These are phyloP conservation scores for Melangyna quadrimaculata DNA, from an alignment of 2,888 invertebrate species.

Conservation along the genomic window DNA sequence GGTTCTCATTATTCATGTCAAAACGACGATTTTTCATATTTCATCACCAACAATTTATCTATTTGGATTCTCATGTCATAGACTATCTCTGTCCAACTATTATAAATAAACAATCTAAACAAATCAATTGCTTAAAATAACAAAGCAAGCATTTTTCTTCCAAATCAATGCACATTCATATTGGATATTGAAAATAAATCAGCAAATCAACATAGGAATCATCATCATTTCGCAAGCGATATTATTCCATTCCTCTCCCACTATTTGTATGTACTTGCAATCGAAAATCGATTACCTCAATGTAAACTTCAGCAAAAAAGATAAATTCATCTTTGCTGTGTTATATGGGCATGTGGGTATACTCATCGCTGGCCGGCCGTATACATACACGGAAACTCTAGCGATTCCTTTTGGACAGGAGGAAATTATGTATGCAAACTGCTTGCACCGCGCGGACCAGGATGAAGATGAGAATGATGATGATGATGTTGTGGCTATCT, in stretches of 20 bases:
- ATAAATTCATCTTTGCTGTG: conserved; percentile 27
- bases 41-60: not conserved
- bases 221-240: not conserved
- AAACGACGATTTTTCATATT: not conserved
- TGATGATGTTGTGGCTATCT: conserved; percentile 57
- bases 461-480: conserved; percentile 47
- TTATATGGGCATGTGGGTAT: conserved; percentile 33
- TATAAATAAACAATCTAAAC: not conserved
- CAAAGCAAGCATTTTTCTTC: conserved; percentile 11
- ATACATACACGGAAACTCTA: not conserved
- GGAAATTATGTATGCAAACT: conserved; percentile 68
- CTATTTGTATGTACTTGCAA: conserved; percentile 12
- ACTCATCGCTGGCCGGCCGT: too few species aligned
- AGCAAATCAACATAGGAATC: conserved; percentile 10
- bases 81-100: not conserved
- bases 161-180: conserved; percentile 36
- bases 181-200: conserved; percentile 60
- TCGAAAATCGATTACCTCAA: conserved; percentile 55
- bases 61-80: not conserved
- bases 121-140: conserved; percentile 35
- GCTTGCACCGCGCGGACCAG: conserved; percentile 25
- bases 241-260: conserved; percentile 13
- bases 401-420: conserved; percentile 2
- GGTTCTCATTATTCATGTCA: too few species aligned
- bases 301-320: not conserved